Evolutionary conservation across 2,797 vertebrate genomes (phyloP), one percentile per base, ranked within the genome.

Genomic region (Argyrosomus regius): DNA sequence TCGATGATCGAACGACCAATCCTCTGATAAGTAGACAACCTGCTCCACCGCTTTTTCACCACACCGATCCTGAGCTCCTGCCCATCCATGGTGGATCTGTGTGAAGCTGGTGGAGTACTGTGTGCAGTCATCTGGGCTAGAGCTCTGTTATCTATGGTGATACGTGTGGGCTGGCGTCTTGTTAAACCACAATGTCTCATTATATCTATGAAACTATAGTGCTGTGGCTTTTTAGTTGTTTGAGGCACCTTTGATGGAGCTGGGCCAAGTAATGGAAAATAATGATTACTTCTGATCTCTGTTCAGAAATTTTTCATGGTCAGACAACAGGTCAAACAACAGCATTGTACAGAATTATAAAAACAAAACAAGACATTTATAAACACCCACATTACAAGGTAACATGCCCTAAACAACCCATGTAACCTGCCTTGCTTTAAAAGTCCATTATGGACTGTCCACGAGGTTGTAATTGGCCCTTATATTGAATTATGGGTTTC

Each of bases 401-500:
- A 22, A 35, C 50, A 6, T 26, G 9, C 18, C 20, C 2, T 14
- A 6, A 58, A 46, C 43, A 6, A 28, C 5, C 43, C 13, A 3
- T 7, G 2, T 17, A 68, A 54, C n/a, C 5, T 20, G 65, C 20
- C 35, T 53, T 73, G 18, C 66, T 76, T 76, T 83, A 28, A 18
- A 80, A 45, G 26, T 56, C 61, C 45, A 59, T 76, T 45, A 61
- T 35, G 75, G 49, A 56, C 14, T 54, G n/a, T 57, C 45, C 35
- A 56, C 3, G n/a, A 53, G 68, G 35, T 54, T 39, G 53, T 65
- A 82, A 65, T 70, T 50, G 58, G 14, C 46, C 24, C 13, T 60
- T 39, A 0, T 43, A 35, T 26, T 1, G 0, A 53, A 24, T 24
- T 20, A 4, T 48, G 14, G 31, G 13, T 12, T 54, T 13, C 49